Conservation (phyloP, 1,140 invertebrate species). For the Bactericera cockerelli region DNA sequence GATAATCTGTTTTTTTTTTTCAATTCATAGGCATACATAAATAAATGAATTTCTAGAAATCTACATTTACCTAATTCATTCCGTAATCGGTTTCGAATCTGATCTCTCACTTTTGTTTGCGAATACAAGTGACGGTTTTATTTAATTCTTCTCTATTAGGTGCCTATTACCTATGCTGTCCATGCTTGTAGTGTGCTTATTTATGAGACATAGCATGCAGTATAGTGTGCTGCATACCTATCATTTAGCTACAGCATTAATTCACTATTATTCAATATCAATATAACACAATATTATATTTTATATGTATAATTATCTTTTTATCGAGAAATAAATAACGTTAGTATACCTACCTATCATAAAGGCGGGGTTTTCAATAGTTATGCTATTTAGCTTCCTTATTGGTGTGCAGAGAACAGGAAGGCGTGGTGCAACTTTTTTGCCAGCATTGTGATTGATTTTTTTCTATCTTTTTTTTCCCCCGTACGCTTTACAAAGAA, state of each 20-base stretch:
- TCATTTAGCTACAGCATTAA: not conserved
- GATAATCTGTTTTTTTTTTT: too few relatives aligned
- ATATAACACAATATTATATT: conserved; percentile 1
- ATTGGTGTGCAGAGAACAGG: not conserved
- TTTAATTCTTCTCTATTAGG: too few relatives aligned
- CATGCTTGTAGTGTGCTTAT: not conserved
- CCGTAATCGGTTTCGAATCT: too few relatives aligned
- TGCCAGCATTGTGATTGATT: conserved; percentile 4
- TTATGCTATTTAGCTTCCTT: conserved; percentile 9
- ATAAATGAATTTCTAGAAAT: too few relatives aligned
- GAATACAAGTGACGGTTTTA: too few relatives aligned
- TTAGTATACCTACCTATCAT: too few relatives aligned
- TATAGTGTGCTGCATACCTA: conserved; percentile 6
- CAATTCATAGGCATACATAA: too few relatives aligned
- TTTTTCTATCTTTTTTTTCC: conserved; percentile 4
- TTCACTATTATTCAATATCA: not conserved
- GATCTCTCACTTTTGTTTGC: too few relatives aligned
- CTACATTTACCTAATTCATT: too few relatives aligned
- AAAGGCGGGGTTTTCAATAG: conserved; percentile 8
- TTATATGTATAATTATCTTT: conserved; percentile 5
- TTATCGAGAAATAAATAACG: conserved; percentile 2
- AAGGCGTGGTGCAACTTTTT: conserved; percentile 5
- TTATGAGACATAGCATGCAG: not conserved
- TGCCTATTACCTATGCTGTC: too few relatives aligned
- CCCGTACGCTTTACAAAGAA: not conserved